phyloP scores from a whole-genome alignment of 2,797 vertebrate genomes.

The Macroramphosus scolopax region DNA sequence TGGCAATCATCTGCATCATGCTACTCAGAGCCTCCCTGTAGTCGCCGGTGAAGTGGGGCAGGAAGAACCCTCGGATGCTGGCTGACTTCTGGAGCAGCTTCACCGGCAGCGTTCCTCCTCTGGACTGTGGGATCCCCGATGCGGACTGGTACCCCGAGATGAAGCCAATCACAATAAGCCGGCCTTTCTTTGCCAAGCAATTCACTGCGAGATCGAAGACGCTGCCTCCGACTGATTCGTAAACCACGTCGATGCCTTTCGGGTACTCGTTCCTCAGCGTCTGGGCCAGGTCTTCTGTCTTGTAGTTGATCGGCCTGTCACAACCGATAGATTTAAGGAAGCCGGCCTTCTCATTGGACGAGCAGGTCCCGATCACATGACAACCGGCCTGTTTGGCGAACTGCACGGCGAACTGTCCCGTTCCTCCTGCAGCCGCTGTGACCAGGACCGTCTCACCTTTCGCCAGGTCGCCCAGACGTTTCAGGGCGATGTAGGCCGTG shows the following conservation, averaged over 20 bases:
- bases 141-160: constrained; percentile 87
- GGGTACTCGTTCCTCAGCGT: constrained; percentile 84
- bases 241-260: constrained; percentile 85
- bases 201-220: constrained; percentile 85
- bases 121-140: constrained; percentile 79
- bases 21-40: constrained; percentile 79
- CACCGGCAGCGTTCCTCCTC: constrained; percentile 78
- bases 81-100: constrained; percentile 89
- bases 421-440: constrained; percentile 90
- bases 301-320: constrained; percentile 87
- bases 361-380: constrained; percentile 91
- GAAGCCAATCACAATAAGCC: constrained; percentile 89
- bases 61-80: constrained; percentile 88
- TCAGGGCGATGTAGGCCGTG: constrained; percentile 88
- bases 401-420: constrained; percentile 93
- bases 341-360: constrained; percentile 83
- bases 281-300: constrained; percentile 76
- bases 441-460: constrained; percentile 87
- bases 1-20: constrained; percentile 81
- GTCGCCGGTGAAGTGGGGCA: constrained; percentile 84
- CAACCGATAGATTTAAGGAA: constrained; percentile 91
- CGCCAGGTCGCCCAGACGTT: constrained; percentile 81
- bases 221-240: constrained; percentile 86
- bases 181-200: constrained; percentile 81
- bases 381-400: constrained; percentile 88